These are phyloP conservation scores for Amazona finschi DNA, from an alignment of 2,797 vertebrate genomes.

Conservation along the genomic window DNA sequence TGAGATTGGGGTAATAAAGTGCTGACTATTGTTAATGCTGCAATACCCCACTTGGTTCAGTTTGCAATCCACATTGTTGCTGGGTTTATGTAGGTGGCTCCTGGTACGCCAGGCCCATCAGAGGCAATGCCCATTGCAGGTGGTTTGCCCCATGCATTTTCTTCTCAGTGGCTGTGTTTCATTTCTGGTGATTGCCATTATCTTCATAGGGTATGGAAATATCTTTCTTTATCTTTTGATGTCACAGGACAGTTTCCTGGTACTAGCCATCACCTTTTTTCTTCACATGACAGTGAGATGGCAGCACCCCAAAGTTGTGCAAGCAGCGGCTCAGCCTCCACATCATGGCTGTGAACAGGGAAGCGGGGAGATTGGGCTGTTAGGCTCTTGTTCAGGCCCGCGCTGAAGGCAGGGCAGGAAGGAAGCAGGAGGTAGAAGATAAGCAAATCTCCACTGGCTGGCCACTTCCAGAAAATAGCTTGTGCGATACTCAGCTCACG, in stretches of 20 bases:
- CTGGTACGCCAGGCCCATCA: too few species aligned
- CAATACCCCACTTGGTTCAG: rapidly evolving
- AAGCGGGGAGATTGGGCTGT: neutral
- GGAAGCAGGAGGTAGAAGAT: neutral
- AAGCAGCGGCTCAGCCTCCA: rapidly evolving
- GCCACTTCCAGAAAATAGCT: neutral
- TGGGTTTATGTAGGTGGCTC: neutral
- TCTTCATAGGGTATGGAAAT: neutral
- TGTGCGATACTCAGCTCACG: neutral
- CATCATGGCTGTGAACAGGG: rapidly evolving
- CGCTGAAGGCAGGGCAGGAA: neutral
- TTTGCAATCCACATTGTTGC: rapidly evolving
- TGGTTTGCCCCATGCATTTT: too few species aligned
- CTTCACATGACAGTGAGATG: rapidly evolving
- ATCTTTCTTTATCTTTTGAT: neutral
- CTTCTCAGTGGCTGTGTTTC: neutral
- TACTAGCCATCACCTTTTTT: neutral
- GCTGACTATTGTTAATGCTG: neutral
- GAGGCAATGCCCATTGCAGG: rapidly evolving
- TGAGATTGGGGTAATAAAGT: rapidly evolving
- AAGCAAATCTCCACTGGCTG: neutral
- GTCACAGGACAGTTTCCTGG: neutral
- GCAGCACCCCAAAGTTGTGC: neutral
- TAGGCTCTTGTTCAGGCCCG: rapidly evolving
- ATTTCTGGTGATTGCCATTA: neutral